Conservation (phyloP, 2,113 vertebrate species). For the Halichoeres trimaculatus region DNA sequence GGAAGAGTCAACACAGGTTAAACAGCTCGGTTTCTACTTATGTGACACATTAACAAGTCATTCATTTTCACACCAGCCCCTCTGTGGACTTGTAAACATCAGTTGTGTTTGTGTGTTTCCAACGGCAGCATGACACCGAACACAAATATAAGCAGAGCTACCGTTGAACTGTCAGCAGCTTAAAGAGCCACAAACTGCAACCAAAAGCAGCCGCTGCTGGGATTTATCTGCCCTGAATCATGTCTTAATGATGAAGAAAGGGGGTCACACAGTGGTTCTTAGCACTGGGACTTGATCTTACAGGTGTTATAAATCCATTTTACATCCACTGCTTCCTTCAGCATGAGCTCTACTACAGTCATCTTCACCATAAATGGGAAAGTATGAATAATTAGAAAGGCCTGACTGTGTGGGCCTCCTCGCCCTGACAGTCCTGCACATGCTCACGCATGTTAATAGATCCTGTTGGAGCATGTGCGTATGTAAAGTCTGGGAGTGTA, state of each 20-base stretch:
- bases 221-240: too few relatives aligned
- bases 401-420: background rate
- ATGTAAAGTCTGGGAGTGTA: background rate
- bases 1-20: background rate
- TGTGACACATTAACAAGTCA: background rate
- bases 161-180: background rate
- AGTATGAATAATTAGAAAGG: background rate
- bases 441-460: background rate
- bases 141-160: constrained; percentile 4
- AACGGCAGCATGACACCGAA: background rate
- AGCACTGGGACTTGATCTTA: background rate
- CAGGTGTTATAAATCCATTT: background rate
- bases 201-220: background rate
- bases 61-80: background rate
- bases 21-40: background rate
- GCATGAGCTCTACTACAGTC: background rate
- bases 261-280: too few relatives aligned
- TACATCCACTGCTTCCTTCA: background rate
- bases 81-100: background rate
- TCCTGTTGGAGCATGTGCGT: background rate
- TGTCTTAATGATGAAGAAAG: too few relatives aligned
- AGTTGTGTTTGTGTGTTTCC: constrained; percentile 17
- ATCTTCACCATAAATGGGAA: background rate
- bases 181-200: constrained; percentile 1
- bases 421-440: background rate